Conservation (phyloP, 1,140 invertebrate species). For the Lasioglossum baleicum region DNA sequence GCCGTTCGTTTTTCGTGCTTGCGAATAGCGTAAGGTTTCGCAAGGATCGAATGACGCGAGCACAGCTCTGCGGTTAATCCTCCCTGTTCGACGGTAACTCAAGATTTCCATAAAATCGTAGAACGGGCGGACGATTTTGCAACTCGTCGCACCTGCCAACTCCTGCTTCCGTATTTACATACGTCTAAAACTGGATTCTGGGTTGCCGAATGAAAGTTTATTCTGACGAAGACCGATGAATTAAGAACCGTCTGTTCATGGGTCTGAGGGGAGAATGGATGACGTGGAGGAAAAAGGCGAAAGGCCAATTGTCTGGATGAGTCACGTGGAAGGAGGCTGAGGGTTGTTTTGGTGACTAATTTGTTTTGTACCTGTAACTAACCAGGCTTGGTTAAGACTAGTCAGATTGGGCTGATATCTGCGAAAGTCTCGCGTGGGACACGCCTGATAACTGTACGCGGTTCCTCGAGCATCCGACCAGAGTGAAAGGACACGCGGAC, state of each 20-base stretch:
- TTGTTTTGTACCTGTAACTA: too few species aligned
- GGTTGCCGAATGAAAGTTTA: too few species aligned
- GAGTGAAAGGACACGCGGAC: slow-evolving; percentile 60
- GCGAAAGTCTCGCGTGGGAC: neutral
- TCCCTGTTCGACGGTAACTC: neutral
- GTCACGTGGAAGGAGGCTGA: too few species aligned
- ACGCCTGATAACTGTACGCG: neutral
- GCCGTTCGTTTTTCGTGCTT: neutral
- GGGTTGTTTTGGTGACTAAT: too few species aligned
- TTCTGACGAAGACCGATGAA: too few species aligned
- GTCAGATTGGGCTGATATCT: too few species aligned
- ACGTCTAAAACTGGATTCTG: too few species aligned
- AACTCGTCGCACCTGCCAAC: neutral
- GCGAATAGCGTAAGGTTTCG: neutral
- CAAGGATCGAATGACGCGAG: neutral
- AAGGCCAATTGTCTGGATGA: too few species aligned
- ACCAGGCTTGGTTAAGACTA: too few species aligned
- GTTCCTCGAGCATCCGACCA: slow-evolving; percentile 37
- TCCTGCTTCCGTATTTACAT: neutral
- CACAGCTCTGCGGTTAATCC: neutral
- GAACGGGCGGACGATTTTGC: neutral
- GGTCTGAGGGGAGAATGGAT: too few species aligned
- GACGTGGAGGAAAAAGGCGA: too few species aligned
- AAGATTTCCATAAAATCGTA: neutral
- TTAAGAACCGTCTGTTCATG: neutral